Conservation (phyloP, 2,113 vertebrate species). For the Entosphenus tridentatus region DNA sequence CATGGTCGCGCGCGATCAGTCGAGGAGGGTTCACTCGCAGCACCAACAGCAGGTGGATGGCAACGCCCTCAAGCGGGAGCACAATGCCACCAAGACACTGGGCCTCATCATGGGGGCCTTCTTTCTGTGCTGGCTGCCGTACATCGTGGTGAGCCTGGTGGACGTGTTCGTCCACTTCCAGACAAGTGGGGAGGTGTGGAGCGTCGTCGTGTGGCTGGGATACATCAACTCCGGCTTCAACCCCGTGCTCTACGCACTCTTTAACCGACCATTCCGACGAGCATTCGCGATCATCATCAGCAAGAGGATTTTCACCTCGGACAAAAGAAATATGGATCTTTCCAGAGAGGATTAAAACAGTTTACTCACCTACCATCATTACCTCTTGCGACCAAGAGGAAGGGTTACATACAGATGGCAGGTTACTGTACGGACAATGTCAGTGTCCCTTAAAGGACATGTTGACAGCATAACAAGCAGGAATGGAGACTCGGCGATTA, state of each 20-base stretch:
- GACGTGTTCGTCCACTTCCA: conserved; percentile 39
- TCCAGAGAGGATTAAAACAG: no score
- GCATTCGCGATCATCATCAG: conserved; percentile 37
- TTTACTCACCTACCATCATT: no score
- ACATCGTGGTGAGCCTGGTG: conserved; percentile 37
- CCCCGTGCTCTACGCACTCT: conserved; percentile 38
- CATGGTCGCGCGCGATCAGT: conserved; percentile 32
- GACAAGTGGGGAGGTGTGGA: conserved; percentile 40
- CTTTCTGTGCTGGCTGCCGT: conserved; percentile 37
- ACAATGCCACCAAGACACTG: conserved; percentile 36
- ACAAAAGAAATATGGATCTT: no score
- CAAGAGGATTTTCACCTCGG: neutral
- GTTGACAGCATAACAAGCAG: no score
- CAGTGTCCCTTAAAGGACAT: no score
- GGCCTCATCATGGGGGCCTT: conserved; percentile 42
- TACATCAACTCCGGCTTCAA: conserved; percentile 42
- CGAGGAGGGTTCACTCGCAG: conserved; percentile 22
- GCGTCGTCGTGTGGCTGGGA: conserved; percentile 37
- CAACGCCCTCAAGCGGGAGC: conserved; percentile 33
- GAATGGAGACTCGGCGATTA: no score
- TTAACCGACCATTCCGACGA: conserved; percentile 35
- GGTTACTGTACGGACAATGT: no score
- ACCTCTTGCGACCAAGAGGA: no score
- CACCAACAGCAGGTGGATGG: conserved; percentile 12
- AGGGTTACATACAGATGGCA: no score